Conservation (phyloP, 2,888 invertebrate species). For the Agrochola litura region DNA sequence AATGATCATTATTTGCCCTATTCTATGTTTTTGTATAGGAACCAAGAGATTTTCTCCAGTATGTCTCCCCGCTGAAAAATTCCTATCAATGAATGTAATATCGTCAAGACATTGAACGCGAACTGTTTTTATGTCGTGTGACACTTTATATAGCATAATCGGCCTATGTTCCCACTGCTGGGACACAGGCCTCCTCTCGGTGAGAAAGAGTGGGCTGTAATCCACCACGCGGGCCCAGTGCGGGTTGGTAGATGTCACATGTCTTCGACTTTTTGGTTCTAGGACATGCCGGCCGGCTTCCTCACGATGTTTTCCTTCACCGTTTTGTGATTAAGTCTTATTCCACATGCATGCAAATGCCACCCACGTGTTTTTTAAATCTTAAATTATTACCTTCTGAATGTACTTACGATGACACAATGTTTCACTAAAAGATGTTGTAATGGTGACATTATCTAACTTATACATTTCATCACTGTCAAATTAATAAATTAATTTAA, state of each 20-base stretch:
- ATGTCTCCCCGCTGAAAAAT: too few species aligned
- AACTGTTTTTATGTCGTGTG: constrained; percentile 21
- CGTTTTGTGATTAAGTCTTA: too few species aligned
- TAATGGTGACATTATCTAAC: not conserved
- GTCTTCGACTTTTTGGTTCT: too few species aligned
- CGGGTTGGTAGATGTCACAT: too few species aligned
- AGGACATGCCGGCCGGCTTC: too few species aligned
- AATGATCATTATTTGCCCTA: not conserved
- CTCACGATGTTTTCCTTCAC: too few species aligned
- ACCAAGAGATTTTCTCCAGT: not conserved
- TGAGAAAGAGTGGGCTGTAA: too few species aligned
- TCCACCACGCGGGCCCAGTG: too few species aligned
- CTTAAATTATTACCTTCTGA: not conserved
- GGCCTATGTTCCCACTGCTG: too few species aligned
- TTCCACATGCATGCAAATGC: not conserved
- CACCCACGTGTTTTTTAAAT: not conserved
- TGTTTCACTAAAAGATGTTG: not conserved
- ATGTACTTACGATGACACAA: not conserved
- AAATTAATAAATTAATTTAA: not conserved
- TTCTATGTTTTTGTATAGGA: not conserved
- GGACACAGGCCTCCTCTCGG: too few species aligned
- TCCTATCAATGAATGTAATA: constrained; percentile 27
- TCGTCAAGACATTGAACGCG: constrained; percentile 28
- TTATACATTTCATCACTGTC: not conserved
- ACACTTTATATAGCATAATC: not conserved